phyloP scores from a whole-genome alignment of 2,113 vertebrate species.

The Prunella himalayana region DNA sequence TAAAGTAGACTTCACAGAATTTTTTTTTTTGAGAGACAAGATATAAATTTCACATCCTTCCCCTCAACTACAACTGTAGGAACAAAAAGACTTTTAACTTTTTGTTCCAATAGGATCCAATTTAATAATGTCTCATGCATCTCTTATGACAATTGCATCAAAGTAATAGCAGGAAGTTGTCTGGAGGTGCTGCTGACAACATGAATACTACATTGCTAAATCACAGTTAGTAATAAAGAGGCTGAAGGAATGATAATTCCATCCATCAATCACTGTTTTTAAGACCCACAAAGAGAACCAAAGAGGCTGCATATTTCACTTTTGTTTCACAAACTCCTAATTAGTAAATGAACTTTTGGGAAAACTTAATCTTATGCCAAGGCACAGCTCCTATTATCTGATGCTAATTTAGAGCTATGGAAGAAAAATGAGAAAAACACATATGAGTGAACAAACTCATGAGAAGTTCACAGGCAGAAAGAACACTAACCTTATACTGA shows the following conservation, averaged over 20 bases:
- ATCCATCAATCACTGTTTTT: constrained; percentile 13
- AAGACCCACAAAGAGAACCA: neutral
- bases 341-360: constrained; percentile 35
- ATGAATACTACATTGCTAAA: constrained; percentile 4
- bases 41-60: neutral
- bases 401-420: constrained; percentile 35
- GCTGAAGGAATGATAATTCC: constrained; percentile 42
- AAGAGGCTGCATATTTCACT: neutral
- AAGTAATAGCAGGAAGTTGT: constrained; percentile 12
- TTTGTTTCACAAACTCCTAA: constrained; percentile 32
- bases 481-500: neutral
- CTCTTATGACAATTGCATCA: neutral
- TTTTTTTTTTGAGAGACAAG: neutral
- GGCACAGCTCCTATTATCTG: neutral
- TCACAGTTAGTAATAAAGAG: constrained; percentile 24
- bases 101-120: neutral
- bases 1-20: neutral
- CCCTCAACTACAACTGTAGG: neutral
- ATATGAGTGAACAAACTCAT: neutral
- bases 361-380: constrained; percentile 43
- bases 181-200: neutral
- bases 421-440: neutral
- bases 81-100: neutral
- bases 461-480: neutral
- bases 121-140: constrained; percentile 1